Conservation (phyloP, 2,797 vertebrate genomes). For the Semotilus atromaculatus region DNA sequence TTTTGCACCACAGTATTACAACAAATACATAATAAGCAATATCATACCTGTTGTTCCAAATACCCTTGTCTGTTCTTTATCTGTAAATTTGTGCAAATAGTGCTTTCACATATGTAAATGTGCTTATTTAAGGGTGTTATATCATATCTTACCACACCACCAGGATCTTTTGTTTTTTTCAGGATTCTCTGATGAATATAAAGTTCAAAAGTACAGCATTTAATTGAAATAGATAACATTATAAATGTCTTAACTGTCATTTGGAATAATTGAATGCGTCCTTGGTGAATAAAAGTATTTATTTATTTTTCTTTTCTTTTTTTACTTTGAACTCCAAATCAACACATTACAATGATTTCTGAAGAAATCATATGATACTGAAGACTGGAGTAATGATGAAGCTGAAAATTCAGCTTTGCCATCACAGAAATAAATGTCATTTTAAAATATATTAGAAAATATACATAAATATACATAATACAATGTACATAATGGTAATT, state of each 20-base stretch:
- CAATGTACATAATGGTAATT: no score
- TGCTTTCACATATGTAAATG: not conserved
- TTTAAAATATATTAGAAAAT: not conserved
- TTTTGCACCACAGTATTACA: slow-evolving; percentile 12
- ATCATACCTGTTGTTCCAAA: not conserved
- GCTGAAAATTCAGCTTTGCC: no score
- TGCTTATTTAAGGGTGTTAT: not conserved
- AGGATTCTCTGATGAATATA: not conserved
- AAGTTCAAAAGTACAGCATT: no score
- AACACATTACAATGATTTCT: not conserved
- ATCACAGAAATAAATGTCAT: not conserved
- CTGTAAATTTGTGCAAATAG: not conserved
- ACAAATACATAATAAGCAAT: slow-evolving; percentile 3
- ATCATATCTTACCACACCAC: not conserved
- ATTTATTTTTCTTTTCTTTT: no score
- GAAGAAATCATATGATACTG: not conserved
- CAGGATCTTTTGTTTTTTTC: not conserved
- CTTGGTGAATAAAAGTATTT: not conserved
- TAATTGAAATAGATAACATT: not conserved
- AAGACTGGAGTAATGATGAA: not conserved
- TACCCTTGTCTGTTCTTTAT: not conserved
- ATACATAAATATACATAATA: no score
- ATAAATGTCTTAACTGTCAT: not conserved
- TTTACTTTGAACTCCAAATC: not conserved
- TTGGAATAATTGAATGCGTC: not conserved